Evolutionary conservation across 2,113 vertebrate species (phyloP).

Genomic region (Ariopsis seemanni): DNA sequence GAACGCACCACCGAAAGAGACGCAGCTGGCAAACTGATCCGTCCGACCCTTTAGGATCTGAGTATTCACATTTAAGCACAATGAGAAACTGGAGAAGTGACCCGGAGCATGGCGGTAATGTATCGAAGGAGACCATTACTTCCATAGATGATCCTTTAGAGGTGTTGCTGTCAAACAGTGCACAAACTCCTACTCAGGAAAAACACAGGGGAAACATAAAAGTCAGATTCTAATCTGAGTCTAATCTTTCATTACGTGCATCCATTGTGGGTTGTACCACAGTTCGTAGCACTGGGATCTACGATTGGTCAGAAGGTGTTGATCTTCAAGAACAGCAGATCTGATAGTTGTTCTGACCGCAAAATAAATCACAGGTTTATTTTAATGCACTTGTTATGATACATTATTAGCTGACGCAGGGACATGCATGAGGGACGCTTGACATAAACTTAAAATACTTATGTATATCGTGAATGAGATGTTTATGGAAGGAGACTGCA

Average conservation of each 20-base stretch:
- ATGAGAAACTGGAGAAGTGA: slow-evolving; percentile 48
- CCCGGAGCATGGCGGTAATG: slow-evolving; percentile 55
- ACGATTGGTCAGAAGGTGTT: background rate
- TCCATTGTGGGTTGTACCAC: background rate
- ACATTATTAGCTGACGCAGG: background rate
- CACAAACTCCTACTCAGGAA: slow-evolving; percentile 67
- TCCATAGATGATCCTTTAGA: slow-evolving; percentile 76
- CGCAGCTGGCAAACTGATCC: slow-evolving; percentile 75
- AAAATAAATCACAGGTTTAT: background rate
- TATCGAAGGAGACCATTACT: slow-evolving; percentile 73
- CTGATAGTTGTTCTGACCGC: background rate
- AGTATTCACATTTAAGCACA: slow-evolving; percentile 52
- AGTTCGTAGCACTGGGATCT: background rate
- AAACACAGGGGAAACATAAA: slow-evolving; percentile 57
- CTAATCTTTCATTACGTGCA: no score
- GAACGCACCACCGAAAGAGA: slow-evolving; percentile 65
- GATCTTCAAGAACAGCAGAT: background rate
- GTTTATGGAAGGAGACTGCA: background rate
- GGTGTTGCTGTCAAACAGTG: slow-evolving; percentile 69
- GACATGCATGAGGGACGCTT: background rate
- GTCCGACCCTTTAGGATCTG: slow-evolving; percentile 73
- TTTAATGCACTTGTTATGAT: background rate
- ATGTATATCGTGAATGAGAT: no score
- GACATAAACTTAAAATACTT: background rate
- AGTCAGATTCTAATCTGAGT: background rate